These are phyloP conservation scores for Thymelicus sylvestris DNA, from an alignment of 2,888 invertebrate species.

Conservation along the genomic window DNA sequence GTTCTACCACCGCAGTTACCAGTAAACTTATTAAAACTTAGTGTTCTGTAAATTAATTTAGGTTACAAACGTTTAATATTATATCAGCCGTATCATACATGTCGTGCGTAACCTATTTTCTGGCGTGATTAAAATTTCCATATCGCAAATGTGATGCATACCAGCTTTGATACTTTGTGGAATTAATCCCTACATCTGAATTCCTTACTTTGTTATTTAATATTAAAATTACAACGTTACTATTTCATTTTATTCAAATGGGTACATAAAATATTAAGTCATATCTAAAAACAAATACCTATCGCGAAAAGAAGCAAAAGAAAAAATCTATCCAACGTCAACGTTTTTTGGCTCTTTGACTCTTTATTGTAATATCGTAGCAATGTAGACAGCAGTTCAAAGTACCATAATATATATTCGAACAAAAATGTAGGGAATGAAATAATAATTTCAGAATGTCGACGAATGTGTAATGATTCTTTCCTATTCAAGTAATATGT, in stretches of 20 bases:
- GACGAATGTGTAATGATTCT: not conserved
- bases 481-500: constrained; percentile 10
- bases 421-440: not conserved
- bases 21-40: not conserved
- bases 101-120: not conserved
- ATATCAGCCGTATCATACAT: not conserved
- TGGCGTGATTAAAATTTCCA: constrained; percentile 9
- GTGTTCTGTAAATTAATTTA: not conserved
- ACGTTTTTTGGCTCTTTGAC: too few relatives aligned
- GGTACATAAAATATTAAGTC: not conserved
- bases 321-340: too few relatives aligned
- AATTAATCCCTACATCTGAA: not conserved
- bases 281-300: too few relatives aligned
- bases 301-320: too few relatives aligned
- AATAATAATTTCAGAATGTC: not conserved
- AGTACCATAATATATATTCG: not conserved
- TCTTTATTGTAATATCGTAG: too few relatives aligned
- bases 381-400: not conserved
- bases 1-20: not conserved
- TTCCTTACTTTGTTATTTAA: not conserved
- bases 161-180: not conserved
- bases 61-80: not conserved
- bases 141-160: constrained; percentile 4
- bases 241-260: not conserved
- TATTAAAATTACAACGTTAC: not conserved